Conservation (phyloP, 2,113 vertebrate species). For the Notiomystis cincta region DNA sequence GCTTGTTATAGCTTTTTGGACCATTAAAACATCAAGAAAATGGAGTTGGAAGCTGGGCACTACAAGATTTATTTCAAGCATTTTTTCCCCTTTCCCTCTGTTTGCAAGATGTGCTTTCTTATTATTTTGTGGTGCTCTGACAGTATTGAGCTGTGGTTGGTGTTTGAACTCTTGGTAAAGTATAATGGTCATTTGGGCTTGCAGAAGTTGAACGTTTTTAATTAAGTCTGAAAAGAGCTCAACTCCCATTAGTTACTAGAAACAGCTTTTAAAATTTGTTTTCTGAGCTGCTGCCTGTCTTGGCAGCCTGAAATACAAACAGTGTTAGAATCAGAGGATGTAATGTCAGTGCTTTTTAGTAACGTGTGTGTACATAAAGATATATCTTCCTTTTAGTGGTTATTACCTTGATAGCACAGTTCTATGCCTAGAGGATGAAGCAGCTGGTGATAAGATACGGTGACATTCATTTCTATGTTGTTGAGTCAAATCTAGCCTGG, state of each 20-base stretch:
- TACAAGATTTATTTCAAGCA: not conserved
- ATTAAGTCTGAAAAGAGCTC: not conserved
- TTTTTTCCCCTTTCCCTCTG: not conserved
- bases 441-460: not conserved
- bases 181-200: not conserved
- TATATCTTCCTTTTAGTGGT: not conserved
- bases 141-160: not conserved
- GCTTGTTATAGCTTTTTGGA: not conserved
- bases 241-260: not conserved
- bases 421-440: not conserved
- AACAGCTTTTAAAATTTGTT: not conserved
- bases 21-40: not conserved
- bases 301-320: not conserved
- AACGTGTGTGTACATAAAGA: not conserved
- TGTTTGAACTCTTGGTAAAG: not conserved
- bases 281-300: not conserved
- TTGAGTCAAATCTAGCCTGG: not conserved
- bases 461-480: not conserved
- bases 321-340: not conserved
- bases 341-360: not conserved
- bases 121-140: not conserved
- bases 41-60: not conserved
- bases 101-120: slow-evolving; percentile 7
- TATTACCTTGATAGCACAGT: not conserved
- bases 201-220: not conserved